These are phyloP conservation scores for Hippasteria phrygiana DNA, from an alignment of 53 echinoderm and acorn worm species.

Conservation along the genomic window DNA sequence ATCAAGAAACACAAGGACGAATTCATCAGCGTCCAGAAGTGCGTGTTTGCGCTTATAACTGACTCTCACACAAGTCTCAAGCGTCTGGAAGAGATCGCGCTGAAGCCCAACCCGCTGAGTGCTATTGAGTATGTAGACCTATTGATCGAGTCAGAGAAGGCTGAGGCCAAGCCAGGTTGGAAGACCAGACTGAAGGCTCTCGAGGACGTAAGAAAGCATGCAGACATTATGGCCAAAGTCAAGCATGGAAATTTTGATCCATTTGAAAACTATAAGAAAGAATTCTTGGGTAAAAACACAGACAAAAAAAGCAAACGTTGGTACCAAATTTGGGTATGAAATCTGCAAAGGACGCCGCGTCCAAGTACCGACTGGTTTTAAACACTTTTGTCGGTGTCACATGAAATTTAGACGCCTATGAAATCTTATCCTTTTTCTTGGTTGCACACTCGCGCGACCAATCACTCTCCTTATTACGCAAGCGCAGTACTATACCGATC, in stretches of 20 bases:
- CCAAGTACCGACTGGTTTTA: no score
- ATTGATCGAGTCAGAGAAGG: conserved; percentile 62
- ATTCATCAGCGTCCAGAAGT: conserved; percentile 18
- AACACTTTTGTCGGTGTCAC: no score
- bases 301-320: no score
- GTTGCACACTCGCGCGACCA: no score
- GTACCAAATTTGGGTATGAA: no score
- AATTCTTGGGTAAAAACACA: no score
- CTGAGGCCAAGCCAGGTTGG: conserved; percentile 55
- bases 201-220: conserved; percentile 28
- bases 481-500: no score
- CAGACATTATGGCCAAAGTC: conserved; percentile 50
- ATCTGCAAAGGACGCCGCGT: no score
- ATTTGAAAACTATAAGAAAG: no score
- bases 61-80: conserved; percentile 40
- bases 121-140: conserved; percentile 65
- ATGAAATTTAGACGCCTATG: no score
- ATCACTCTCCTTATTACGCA: no score
- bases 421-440: no score
- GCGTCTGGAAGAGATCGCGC: conserved; percentile 72
- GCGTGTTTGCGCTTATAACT: conserved; percentile 23
- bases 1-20: conserved; percentile 49
- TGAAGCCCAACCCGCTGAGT: conserved; percentile 60
- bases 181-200: conserved; percentile 34
- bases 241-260: conserved; percentile 59